A percentile compares a stretch with the other conserved stretches of the same genome.
Evolutionary conservation across 2,113 vertebrate genomes (phyloP).

Genomic region (Polypterus bichir): DNA sequence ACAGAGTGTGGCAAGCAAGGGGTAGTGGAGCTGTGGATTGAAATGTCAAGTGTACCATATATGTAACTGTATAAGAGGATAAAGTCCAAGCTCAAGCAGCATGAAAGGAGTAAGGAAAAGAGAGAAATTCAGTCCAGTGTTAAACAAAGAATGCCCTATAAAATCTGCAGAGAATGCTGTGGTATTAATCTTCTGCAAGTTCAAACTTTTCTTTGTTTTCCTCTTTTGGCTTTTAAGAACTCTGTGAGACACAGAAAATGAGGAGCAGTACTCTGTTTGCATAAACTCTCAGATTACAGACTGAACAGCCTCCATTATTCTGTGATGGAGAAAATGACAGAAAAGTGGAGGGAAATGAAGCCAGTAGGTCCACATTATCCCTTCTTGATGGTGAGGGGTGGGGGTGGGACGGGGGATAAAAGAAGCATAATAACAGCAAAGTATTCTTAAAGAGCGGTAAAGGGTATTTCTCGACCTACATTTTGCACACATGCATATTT

Average conservation of each 20-base stretch:
- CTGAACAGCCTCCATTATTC: constrained; percentile 45
- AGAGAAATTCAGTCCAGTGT: constrained; percentile 12
- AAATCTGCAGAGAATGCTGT: constrained; percentile 43
- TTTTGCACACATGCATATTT: too few relatives aligned
- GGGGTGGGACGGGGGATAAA: constrained; percentile 18
- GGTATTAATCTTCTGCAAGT: constrained; percentile 53
- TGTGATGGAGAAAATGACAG: constrained; percentile 27
- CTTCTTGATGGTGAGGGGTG: constrained; percentile 9
- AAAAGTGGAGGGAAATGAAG: constrained; percentile 29
- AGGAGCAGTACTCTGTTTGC: constrained; percentile 37
- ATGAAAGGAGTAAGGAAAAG: constrained; percentile 8
- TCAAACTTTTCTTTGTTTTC: constrained; percentile 46
- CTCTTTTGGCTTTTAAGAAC: constrained; percentile 36
- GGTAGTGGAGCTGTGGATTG: too few relatives aligned
- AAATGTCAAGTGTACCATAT: too few relatives aligned
- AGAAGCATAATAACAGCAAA: constrained; percentile 20
- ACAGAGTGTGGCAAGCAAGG: too few relatives aligned
- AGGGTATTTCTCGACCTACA: background rate
- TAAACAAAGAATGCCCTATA: too few relatives aligned
- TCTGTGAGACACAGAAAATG: constrained; percentile 38
- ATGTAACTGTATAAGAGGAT: too few relatives aligned
- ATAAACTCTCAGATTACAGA: constrained; percentile 50
- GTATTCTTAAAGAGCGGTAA: constrained; percentile 15
- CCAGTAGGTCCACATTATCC: constrained; percentile 13
- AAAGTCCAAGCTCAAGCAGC: too few relatives aligned